Percentiles rank a stretch among this genome's conserved stretches.
These are phyloP conservation scores for Drepanosiphum platanoidis DNA, from an alignment of 2,888 invertebrate species.

Conservation along the genomic window DNA sequence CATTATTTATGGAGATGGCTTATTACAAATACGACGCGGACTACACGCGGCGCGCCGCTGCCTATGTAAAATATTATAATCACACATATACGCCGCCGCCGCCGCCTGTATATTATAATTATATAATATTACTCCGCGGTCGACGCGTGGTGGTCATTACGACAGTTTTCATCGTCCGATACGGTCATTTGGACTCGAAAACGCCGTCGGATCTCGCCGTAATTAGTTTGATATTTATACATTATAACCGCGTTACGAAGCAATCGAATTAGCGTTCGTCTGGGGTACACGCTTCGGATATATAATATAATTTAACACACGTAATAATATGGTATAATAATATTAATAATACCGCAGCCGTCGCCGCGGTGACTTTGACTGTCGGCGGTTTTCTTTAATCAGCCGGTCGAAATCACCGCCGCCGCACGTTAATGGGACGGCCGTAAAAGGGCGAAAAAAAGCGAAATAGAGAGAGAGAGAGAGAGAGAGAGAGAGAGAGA, in stretches of 20 bases:
- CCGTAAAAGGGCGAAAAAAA: constrained; percentile 3
- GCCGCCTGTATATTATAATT: too few relatives aligned
- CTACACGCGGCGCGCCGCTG: neutral
- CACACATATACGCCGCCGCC: too few relatives aligned
- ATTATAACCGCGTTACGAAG: constrained; percentile 4
- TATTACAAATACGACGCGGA: too few relatives aligned
- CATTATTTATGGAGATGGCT: neutral
- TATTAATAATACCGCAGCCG: neutral
- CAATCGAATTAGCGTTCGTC: constrained; percentile 16
- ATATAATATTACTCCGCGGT: neutral
- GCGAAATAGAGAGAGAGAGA: neutral
- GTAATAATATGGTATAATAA: neutral
- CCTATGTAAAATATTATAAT: too few relatives aligned
- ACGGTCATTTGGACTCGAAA: constrained; percentile 24
- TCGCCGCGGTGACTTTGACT: constrained; percentile 3
- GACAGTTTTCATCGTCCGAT: constrained; percentile 9
- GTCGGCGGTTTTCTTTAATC: constrained; percentile 38
- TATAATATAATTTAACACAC: neutral
- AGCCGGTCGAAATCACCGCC: constrained; percentile 19
- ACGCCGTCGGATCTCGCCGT: neutral
- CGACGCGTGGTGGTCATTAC: neutral
- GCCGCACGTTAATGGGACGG: constrained; percentile 36
- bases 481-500: neutral
- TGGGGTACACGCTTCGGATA: neutral
- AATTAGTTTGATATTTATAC: constrained; percentile 20